A percentile compares a stretch with the other conserved stretches of the same genome.
phyloP scores from a whole-genome alignment of 2,113 vertebrate species.

The Carassius auratus region DNA sequence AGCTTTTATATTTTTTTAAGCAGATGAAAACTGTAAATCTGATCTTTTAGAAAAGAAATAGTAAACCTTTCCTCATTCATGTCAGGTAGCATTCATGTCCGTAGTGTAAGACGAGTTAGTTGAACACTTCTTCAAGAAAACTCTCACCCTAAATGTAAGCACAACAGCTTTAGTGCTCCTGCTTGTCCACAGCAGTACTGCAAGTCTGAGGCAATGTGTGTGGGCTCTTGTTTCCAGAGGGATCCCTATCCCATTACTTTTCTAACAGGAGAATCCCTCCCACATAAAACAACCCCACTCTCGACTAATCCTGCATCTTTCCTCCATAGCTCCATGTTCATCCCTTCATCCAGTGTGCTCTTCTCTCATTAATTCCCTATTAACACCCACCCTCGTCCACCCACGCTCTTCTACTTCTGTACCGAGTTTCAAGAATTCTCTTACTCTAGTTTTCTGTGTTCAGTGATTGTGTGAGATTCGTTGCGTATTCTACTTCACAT shows the following conservation, averaged over 20 bases:
- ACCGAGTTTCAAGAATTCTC: constrained; percentile 69
- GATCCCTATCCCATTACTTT: constrained; percentile 60
- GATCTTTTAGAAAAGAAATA: background rate
- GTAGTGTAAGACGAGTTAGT: background rate
- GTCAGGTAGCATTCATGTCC: background rate
- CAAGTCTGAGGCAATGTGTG: constrained; percentile 6
- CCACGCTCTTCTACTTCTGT: constrained; percentile 64
- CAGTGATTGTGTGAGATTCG: constrained; percentile 53
- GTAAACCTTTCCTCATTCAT: background rate
- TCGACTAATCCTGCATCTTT: constrained; percentile 61
- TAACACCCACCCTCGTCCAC: constrained; percentile 71
- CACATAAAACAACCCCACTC: constrained; percentile 48
- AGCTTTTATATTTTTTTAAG: too few relatives aligned
- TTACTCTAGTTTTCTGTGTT: constrained; percentile 59
- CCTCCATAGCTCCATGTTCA: constrained; percentile 46
- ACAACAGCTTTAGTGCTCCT: constrained; percentile 1
- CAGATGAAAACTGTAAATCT: background rate
- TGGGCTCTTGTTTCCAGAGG: constrained; percentile 61
- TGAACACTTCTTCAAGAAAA: background rate
- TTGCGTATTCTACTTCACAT: constrained; percentile 62
- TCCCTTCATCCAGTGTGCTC: constrained; percentile 54
- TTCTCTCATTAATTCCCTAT: constrained; percentile 76
- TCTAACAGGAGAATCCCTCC: constrained; percentile 65
- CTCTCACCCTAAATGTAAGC: background rate
- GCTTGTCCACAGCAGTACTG: constrained; percentile 20